phyloP scores from a whole-genome alignment of 2,113 vertebrate genomes.

The Malurus alboscapulatus region DNA sequence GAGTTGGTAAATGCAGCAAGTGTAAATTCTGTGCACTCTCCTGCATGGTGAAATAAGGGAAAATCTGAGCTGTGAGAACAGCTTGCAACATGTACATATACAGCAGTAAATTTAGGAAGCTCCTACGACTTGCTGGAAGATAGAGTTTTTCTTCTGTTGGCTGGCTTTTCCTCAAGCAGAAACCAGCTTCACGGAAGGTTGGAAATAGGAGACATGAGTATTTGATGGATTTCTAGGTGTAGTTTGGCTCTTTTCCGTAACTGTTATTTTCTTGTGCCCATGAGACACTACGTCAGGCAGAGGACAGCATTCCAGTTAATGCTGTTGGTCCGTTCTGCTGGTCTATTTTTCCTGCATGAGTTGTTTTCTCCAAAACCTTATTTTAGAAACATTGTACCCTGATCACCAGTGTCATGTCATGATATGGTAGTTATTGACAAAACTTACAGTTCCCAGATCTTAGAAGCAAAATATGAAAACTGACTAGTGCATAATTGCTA shows the following conservation, averaged over 20 bases:
- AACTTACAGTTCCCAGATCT: neutral
- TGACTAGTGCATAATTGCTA: neutral
- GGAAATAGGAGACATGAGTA: neutral
- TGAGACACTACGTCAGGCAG: neutral
- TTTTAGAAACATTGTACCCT: neutral
- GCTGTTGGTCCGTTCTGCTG: neutral
- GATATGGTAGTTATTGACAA: neutral
- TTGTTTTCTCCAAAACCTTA: neutral
- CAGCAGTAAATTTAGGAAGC: conserved; percentile 33
- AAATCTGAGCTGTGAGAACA: neutral
- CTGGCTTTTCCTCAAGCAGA: neutral
- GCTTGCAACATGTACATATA: neutral
- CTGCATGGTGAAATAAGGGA: neutral
- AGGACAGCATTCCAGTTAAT: neutral
- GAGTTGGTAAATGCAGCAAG: neutral
- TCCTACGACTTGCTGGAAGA: neutral
- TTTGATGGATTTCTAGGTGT: neutral
- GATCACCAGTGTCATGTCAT: neutral
- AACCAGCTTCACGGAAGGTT: neutral
- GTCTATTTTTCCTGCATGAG: neutral
- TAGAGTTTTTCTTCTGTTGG: neutral
- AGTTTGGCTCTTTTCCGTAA: neutral
- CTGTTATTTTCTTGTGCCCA: neutral
- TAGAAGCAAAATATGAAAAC: neutral
- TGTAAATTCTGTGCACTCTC: neutral